Base-by-base conservation (phyloP, 2,113 vertebrate species). In the Ursus arctos region DNA sequence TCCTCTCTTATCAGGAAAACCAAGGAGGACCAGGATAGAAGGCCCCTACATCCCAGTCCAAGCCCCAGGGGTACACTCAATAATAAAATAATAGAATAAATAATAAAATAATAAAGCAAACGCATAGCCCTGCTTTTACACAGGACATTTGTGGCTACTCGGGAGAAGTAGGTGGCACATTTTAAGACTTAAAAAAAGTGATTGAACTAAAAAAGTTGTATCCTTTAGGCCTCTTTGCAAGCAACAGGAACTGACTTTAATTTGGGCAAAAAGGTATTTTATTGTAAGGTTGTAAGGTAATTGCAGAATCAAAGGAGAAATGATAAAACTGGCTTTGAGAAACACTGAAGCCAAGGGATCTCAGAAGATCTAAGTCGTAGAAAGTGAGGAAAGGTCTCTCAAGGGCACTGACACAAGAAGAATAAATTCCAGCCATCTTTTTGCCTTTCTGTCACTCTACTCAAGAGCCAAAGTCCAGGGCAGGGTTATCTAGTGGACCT, bases 291-390 rank as follows among this genome's bases (percentile, higher is more conserved):
- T 85, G 16, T 28, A 88, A 91, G 55, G 4, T 61, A 59, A 82
- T 83, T 26, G 61, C 9, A 89, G 87, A 96, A 85, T 72, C 33
- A 59, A 88, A 94, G 79, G 22, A 55, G 88, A 95, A 74, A 76
- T 59, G 47, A 51, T 55, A 36, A 77, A 84, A 3, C 28, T 67
- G 40, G 49, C 36, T 77, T 87, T 16, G 67, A 69, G 76, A 90
- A 96, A 31, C 67, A 22, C 63, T 74, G 33, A 97, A 59, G 24
- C 43, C 2, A 16, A 24, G 59, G 10, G 55, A 55, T 24, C 15
- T 40, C 59, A 67, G 69, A 93, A 91, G 40, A 31, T 82, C 51
- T 71, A 11, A 84, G 40, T 57, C 33, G 16, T 16, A 40, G 51
- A 13, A 59, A 31, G 33, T 59, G 47, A 57, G 59, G 71, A 36